A percentile compares a stretch with the other conserved stretches of the same genome.
phyloP scores from a whole-genome alignment of 2,797 vertebrate genomes.

The Pseudopleuronectes americanus region DNA sequence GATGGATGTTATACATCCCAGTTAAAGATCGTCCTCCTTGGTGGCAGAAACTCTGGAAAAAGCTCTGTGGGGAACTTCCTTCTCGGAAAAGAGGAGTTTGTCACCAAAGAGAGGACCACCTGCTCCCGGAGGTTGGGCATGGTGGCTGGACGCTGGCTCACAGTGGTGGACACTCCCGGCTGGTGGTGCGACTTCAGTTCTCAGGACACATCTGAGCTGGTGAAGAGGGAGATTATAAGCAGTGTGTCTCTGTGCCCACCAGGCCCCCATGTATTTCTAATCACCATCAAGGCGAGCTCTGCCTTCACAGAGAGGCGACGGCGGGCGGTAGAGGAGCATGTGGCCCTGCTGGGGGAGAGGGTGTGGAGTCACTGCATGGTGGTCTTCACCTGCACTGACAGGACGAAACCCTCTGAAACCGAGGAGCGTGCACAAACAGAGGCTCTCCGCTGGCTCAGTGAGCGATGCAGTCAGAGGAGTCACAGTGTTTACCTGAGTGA shows the following conservation, averaged over 20 bases:
- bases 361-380: slow-evolving; percentile 74
- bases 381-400: slow-evolving; percentile 45
- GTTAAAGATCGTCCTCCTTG: slow-evolving; percentile 76
- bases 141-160: slow-evolving; percentile 57
- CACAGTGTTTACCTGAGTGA: slow-evolving; percentile 41
- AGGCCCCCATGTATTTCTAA: slow-evolving; percentile 79
- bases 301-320: slow-evolving; percentile 70
- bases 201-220: slow-evolving; percentile 63
- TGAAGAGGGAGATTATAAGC: slow-evolving; percentile 72
- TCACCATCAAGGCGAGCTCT: slow-evolving; percentile 75
- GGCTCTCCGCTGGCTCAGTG: slow-evolving; percentile 60
- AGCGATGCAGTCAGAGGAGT: slow-evolving; percentile 65
- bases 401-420: background rate
- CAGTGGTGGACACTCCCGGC: slow-evolving; percentile 81
- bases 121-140: slow-evolving; percentile 59
- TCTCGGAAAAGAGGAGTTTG: slow-evolving; percentile 76
- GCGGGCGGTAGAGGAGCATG: slow-evolving; percentile 72
- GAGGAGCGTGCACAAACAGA: background rate
- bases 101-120: slow-evolving; percentile 65
- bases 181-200: slow-evolving; percentile 80
- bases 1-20: slow-evolving; percentile 37
- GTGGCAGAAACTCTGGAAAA: slow-evolving; percentile 81
- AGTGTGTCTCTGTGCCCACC: slow-evolving; percentile 76
- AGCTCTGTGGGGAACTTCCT: slow-evolving; percentile 74
- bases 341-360: slow-evolving; percentile 64